These are phyloP conservation scores for Monarcha castaneiventris DNA, from an alignment of 2,113 vertebrate genomes.

Conservation along the genomic window DNA sequence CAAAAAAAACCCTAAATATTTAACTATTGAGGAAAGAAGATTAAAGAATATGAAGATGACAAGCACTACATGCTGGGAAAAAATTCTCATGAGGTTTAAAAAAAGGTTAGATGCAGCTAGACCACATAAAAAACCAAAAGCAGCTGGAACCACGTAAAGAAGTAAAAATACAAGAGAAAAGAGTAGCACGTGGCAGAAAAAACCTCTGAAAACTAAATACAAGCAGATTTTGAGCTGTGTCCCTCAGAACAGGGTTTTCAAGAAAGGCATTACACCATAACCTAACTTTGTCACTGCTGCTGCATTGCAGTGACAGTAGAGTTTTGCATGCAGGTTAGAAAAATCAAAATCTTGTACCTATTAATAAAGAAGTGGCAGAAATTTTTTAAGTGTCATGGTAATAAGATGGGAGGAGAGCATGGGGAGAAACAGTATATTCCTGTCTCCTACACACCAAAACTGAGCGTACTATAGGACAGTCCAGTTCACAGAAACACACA, in stretches of 20 bases:
- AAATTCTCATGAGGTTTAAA: not conserved
- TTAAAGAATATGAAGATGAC: not conserved
- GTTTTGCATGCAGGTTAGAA: not conserved
- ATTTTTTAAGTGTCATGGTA: not conserved
- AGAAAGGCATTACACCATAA: not conserved
- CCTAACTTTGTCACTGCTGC: not conserved
- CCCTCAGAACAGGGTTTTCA: not conserved
- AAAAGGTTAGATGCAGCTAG: not conserved
- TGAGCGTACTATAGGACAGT: rapidly evolving
- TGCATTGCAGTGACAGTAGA: not conserved
- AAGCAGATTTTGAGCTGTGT: not conserved
- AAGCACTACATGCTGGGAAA: rapidly evolving
- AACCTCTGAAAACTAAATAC: not conserved
- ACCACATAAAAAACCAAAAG: not conserved
- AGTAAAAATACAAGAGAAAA: not conserved
- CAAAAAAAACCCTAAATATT: not conserved
- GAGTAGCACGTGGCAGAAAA: not conserved
- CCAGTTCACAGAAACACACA: not conserved
- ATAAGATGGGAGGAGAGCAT: too few relatives aligned
- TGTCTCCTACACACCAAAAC: not conserved
- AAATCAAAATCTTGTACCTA: not conserved
- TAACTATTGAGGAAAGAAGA: not conserved
- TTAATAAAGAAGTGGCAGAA: not conserved
- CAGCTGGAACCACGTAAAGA: not conserved
- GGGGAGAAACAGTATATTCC: not conserved